These are phyloP conservation scores for Gymnosoma rotundatum DNA, from an alignment of 2,888 invertebrate genomes.

Conservation along the genomic window DNA sequence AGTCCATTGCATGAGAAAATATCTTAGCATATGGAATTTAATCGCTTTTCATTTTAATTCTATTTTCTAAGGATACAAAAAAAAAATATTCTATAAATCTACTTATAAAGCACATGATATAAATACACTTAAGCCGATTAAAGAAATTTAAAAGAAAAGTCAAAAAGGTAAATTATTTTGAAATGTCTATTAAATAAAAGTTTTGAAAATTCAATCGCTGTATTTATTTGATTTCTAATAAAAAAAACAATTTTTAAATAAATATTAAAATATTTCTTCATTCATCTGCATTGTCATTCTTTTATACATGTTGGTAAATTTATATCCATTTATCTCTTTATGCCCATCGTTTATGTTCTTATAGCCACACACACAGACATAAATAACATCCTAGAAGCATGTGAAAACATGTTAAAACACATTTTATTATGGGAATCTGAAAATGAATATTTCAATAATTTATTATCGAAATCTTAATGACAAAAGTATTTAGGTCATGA, in stretches of 20 bases:
- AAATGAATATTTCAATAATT: constrained; percentile 48
- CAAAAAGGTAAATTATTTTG: neutral
- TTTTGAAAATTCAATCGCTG: too few relatives aligned
- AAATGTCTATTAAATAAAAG: neutral
- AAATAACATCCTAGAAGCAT: constrained; percentile 1
- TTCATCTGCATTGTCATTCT: neutral
- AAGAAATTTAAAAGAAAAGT: neutral
- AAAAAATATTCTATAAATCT: too few relatives aligned
- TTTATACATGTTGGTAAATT: neutral
- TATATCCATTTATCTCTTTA: constrained; percentile 1
- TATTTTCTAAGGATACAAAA: neutral
- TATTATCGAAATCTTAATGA: constrained; percentile 62
- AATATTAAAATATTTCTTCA: neutral
- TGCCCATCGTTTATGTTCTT: neutral
- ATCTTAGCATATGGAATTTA: too few relatives aligned
- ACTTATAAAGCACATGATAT: neutral
- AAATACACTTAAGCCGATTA: neutral
- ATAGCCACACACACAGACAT: neutral
- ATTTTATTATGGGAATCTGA: constrained; percentile 32
- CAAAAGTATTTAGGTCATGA: constrained; percentile 60
- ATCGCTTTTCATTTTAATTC: neutral
- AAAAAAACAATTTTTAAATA: too few relatives aligned
- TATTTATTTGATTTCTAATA: too few relatives aligned
- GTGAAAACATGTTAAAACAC: constrained; percentile 6
- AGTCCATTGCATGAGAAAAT: too few relatives aligned